These are phyloP conservation scores for Cactoblastis cactorum DNA, from an alignment of 2,888 invertebrate genomes.

Conservation along the genomic window DNA sequence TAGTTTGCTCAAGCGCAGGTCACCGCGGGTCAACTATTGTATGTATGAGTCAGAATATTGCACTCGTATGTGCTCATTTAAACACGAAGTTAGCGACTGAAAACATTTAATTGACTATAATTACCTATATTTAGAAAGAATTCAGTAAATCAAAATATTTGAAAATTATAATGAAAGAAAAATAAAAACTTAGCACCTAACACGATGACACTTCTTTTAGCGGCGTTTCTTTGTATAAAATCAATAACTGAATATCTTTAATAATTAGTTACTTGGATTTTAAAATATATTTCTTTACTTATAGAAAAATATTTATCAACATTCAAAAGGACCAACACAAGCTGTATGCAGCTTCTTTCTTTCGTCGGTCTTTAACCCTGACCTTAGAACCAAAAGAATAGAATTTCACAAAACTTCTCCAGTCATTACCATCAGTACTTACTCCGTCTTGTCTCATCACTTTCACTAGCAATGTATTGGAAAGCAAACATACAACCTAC, in stretches of 20 bases:
- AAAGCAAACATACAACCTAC: background rate
- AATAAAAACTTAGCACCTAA: too few species aligned
- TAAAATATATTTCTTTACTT: too few species aligned
- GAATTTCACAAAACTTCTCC: background rate
- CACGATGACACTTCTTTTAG: too few species aligned
- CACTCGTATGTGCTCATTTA: conserved; percentile 1
- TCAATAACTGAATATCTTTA: too few species aligned
- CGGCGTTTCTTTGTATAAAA: too few species aligned
- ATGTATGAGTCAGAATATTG: conserved; percentile 4
- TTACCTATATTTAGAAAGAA: background rate
- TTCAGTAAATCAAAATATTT: background rate
- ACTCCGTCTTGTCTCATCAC: background rate
- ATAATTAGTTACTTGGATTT: too few species aligned
- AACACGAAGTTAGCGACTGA: background rate
- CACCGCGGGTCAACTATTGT: conserved; percentile 9
- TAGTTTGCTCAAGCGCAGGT: conserved; percentile 1
- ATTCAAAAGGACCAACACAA: too few species aligned
- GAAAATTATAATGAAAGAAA: too few species aligned
- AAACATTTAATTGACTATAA: background rate
- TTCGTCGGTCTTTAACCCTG: background rate
- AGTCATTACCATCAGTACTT: background rate
- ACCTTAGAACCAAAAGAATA: background rate
- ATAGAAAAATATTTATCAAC: too few species aligned
- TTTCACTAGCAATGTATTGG: background rate
- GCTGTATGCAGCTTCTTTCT: too few species aligned